These are phyloP conservation scores for Eunapius fragilis DNA, from an alignment of 37 sponge, comb jelly and placozoan species.

Conservation along the genomic window DNA sequence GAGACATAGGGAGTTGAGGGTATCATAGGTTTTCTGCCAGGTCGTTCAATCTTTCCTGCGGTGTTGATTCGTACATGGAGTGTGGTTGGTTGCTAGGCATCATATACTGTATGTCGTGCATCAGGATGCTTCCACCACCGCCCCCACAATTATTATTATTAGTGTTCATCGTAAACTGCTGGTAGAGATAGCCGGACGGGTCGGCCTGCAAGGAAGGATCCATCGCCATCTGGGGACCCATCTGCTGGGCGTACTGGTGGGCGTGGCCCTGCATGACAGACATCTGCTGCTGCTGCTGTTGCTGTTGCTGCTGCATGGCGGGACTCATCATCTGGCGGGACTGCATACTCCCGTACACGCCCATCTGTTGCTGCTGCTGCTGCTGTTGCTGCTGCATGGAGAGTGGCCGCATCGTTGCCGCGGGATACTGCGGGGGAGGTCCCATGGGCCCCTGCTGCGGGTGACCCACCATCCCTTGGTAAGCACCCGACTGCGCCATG, in stretches of 20 bases:
- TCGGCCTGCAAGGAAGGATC: constrained; percentile 11
- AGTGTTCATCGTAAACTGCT: not conserved
- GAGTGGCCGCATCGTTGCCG: not conserved
- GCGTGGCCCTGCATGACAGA: not conserved
- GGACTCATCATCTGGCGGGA: constrained; percentile 5
- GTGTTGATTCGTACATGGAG: not conserved
- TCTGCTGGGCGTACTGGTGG: constrained; percentile 3
- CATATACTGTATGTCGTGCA: not conserved
- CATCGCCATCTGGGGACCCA: not conserved
- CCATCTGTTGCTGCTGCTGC: constrained; percentile 34
- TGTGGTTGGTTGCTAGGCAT: not conserved
- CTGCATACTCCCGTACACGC: not conserved
- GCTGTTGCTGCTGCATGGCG: constrained; percentile 12
- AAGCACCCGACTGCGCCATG: constrained; percentile 7
- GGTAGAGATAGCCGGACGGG: not conserved
- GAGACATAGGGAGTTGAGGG: too few species aligned
- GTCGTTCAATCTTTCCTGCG: not conserved
- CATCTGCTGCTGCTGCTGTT: too few species aligned
- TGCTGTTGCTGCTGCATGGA: constrained; percentile 17
- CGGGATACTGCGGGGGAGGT: constrained; percentile 62
- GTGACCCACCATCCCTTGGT: constrained; percentile 6
- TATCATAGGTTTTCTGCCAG: not conserved
- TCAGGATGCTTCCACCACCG: not conserved
- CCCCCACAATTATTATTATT: not conserved
- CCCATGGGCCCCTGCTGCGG: constrained; percentile 10